Conservation (phyloP, 2,888 invertebrate genomes). For the Drosophila planitibia region DNA sequence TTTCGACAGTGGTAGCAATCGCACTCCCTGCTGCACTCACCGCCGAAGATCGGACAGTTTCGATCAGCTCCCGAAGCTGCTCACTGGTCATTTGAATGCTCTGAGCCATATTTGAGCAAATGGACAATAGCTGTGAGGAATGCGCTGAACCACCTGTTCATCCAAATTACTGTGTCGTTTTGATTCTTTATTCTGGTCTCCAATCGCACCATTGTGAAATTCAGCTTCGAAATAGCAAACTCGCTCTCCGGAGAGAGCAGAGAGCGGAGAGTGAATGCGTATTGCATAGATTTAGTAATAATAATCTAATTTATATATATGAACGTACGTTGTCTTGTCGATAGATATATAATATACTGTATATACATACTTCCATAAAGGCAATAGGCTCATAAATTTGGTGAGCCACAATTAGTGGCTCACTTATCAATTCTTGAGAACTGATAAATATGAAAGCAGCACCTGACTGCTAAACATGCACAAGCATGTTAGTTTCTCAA, state of each 20-base stretch:
- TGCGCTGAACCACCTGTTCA: neutral
- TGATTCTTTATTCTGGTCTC: neutral
- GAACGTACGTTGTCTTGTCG: neutral
- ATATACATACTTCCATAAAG: neutral
- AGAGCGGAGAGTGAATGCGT: neutral
- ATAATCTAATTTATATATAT: neutral
- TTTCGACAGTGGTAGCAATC: neutral
- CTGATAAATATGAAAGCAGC: neutral
- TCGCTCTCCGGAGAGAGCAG: neutral
- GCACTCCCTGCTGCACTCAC: neutral
- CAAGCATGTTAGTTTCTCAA: too few relatives aligned
- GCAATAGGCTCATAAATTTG: neutral
- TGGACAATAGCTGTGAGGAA: neutral
- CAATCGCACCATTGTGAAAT: constrained; percentile 3
- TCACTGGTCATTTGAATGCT: constrained; percentile 16
- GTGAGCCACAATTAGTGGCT: neutral
- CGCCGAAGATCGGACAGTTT: neutral
- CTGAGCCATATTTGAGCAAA: constrained; percentile 1
- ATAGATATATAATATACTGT: neutral
- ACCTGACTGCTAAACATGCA: too few relatives aligned
- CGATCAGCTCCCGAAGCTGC: constrained; percentile 15
- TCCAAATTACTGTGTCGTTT: neutral
- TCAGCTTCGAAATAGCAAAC: neutral
- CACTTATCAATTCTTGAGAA: constrained; percentile 2
- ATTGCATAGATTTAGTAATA: neutral